Base-by-base conservation (phyloP, 2,888 invertebrate species). In the Caenorhabditis doughertyi region DNA sequence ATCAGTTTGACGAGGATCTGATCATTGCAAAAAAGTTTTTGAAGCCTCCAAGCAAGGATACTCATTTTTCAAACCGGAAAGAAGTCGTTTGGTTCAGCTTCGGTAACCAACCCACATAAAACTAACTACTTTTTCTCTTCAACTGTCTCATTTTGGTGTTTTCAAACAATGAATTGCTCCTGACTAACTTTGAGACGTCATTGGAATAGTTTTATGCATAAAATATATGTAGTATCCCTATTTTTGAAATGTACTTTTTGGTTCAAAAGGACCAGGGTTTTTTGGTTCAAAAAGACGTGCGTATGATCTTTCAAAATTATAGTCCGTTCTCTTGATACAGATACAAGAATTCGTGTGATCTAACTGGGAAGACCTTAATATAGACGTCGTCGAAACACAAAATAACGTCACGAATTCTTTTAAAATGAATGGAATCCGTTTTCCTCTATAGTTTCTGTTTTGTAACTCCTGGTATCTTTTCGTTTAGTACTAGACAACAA, bases 391-490 rank as follows among this genome's bases (percentile, higher is more conserved):
- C 16, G 16, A 25, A 62, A 47, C 64, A 55, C 64, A 44, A 51
- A 35, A 39, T 44, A 42, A 42, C 65, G 65, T 74, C 67, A 56
- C 44, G 47, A 47, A 67, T 77, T 67, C 60, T 62, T 77, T 77
- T 60, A 64, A 77, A 77, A 77, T 77, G 68, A 68, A 77, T 77
- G 58, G 77, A 77, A 77, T 77, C 74, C 64, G 39, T 62, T 73
- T 51, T 72, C 18, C 49, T 27, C 64, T 58, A 76, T 65, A 68
- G 74, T 65, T 67, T 56, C 67, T 74, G 67, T 74, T 74, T 74
- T 49, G 44, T 35, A 55, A 73, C 64, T 64, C 44, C 29, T n/a
- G n/a, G n/a, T n/a, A n/a, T n/a, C n/a, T 23, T 27, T 16, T 13
- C 29, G 4, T 23, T 23, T 18, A 9, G 9, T 13, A 51, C 16